Evolutionary conservation across 2,888 invertebrate species (phyloP).

Genomic region (Thereva unica): DNA sequence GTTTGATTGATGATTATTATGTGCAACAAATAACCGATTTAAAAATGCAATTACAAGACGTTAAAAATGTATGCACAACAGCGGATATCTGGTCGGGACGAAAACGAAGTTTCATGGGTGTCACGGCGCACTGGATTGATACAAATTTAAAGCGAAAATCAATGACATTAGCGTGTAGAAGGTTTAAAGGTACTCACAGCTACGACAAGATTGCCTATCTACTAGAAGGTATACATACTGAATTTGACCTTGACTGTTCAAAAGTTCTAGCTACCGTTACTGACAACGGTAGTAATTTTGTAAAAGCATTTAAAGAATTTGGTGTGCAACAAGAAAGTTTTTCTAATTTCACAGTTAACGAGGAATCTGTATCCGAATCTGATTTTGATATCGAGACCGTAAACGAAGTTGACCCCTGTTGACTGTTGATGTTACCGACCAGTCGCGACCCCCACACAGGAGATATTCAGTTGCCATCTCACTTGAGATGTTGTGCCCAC

Average conservation of each 20-base stretch:
- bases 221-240: background rate
- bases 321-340: background rate
- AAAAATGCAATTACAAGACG: too few species aligned
- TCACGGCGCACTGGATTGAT: slow-evolving; percentile 39
- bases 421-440: too few species aligned
- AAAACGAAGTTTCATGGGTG: slow-evolving; percentile 33
- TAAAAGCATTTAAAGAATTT: slow-evolving; percentile 2
- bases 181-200: background rate
- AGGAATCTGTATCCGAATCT: too few species aligned
- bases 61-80: slow-evolving; percentile 24
- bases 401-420: too few species aligned
- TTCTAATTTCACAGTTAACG: too few species aligned
- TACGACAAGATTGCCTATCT: background rate
- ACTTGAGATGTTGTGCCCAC: too few species aligned
- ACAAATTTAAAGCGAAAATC: slow-evolving; percentile 26
- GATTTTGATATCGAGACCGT: too few species aligned
- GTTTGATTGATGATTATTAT: too few species aligned
- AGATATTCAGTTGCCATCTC: too few species aligned
- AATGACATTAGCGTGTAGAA: slow-evolving; percentile 26
- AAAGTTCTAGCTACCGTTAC: background rate
- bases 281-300: background rate
- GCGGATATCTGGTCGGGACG: slow-evolving; percentile 36
- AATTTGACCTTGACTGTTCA: background rate
- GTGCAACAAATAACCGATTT: too few species aligned
- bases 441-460: too few species aligned